Percentiles rank a stretch among this genome's conserved stretches.
These are phyloP conservation scores for Poecilia gillii DNA, from an alignment of 2,797 vertebrate genomes.

Conservation along the genomic window DNA sequence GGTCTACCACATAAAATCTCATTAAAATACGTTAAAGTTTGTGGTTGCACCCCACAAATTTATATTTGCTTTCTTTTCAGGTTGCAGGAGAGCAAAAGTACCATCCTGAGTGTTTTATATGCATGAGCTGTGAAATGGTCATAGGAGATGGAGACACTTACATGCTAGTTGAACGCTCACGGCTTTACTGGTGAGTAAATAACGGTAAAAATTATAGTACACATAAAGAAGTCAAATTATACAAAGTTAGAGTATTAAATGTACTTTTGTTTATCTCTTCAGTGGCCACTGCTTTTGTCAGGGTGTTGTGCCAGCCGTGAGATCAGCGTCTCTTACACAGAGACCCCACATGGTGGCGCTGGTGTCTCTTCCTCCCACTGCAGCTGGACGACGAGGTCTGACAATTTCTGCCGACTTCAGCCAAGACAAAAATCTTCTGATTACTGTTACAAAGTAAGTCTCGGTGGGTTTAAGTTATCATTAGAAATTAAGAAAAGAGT, in stretches of 20 bases:
- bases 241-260: background rate
- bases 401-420: constrained; percentile 83
- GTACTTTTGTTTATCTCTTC: constrained; percentile 1
- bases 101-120: constrained; percentile 96
- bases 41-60: background rate
- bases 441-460: constrained; percentile 90
- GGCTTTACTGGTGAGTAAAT: constrained; percentile 85
- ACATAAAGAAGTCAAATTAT: background rate
- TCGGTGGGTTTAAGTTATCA: background rate
- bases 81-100: constrained; percentile 96
- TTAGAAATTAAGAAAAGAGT: background rate
- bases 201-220: background rate
- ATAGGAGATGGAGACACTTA: constrained; percentile 96
- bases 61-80: constrained; percentile 65
- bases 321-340: constrained; percentile 79
- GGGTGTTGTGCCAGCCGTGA: constrained; percentile 80
- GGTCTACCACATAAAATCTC: background rate
- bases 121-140: constrained; percentile 86
- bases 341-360: constrained; percentile 92
- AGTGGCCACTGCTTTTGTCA: constrained; percentile 92
- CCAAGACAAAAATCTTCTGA: constrained; percentile 52
- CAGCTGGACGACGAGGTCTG: constrained; percentile 83
- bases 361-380: constrained; percentile 89
- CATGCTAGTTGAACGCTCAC: constrained; percentile 89
- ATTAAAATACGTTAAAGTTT: background rate